Evolutionary conservation across 2,797 vertebrate genomes (phyloP).

Genomic region (Syngnathus acus): DNA sequence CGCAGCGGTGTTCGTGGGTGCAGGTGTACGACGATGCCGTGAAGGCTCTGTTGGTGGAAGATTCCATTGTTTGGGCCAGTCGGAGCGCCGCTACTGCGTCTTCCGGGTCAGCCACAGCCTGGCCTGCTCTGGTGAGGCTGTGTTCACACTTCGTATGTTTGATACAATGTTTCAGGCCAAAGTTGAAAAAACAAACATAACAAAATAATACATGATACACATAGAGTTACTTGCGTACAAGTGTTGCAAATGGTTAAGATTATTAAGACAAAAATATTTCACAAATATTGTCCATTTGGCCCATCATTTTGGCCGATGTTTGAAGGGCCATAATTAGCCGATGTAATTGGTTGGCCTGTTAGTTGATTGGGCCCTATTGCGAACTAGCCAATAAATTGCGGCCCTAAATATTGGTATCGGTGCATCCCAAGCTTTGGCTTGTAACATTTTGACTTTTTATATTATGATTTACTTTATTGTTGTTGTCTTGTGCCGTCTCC

Average conservation of each 20-base stretch:
- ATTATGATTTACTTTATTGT: not conserved
- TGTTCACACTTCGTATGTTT: not conserved
- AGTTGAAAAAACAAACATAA: not conserved
- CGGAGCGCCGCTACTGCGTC: constrained; percentile 71
- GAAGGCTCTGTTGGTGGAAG: constrained; percentile 87
- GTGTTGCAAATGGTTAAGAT: too few species aligned
- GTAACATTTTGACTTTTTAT: not conserved
- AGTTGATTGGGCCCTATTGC: too few species aligned
- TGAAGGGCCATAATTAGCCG: too few species aligned
- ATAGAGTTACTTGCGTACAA: not conserved
- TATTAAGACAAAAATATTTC: too few species aligned
- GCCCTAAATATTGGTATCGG: not conserved
- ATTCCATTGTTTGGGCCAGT: constrained; percentile 87
- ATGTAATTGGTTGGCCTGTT: too few species aligned
- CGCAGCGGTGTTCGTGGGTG: constrained; percentile 90
- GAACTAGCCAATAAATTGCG: too few species aligned
- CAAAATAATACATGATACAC: not conserved
- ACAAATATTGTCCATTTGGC: too few species aligned
- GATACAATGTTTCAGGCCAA: not conserved
- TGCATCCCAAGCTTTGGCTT: not conserved
- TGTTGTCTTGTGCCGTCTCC: not conserved
- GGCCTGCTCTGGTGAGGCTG: constrained; percentile 87
- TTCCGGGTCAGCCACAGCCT: constrained; percentile 62
- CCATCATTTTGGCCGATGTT: too few species aligned
- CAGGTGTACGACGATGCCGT: constrained; percentile 91